Conservation (phyloP, 2,888 invertebrate genomes). For the Spicauda simplicius region DNA sequence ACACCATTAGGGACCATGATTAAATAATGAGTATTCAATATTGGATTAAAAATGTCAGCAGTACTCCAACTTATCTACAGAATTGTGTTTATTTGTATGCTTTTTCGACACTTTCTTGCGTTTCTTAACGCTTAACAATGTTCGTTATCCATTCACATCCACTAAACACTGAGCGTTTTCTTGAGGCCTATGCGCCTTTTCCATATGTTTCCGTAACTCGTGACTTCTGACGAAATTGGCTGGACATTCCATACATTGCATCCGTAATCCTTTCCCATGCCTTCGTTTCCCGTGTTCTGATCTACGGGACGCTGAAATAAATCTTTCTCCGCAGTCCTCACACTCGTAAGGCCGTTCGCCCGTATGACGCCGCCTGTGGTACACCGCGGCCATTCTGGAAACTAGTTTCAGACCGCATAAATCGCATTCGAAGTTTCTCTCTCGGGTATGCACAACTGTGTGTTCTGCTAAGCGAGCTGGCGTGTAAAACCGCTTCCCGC, state of each 20-base stretch:
- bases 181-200: constrained; percentile 55
- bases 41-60: too few species aligned
- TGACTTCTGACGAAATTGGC: constrained; percentile 62
- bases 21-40: too few species aligned
- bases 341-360: constrained; percentile 77
- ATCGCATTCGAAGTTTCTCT: constrained; percentile 80
- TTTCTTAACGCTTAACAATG: too few species aligned
- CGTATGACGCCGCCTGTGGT: constrained; percentile 75
- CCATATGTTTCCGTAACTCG: constrained; percentile 66
- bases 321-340: constrained; percentile 69
- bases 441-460: constrained; percentile 79
- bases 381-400: constrained; percentile 75
- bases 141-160: neutral
- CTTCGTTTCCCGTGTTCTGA: constrained; percentile 72
- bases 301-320: constrained; percentile 72
- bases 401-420: constrained; percentile 78
- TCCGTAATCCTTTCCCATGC: constrained; percentile 63
- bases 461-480: constrained; percentile 80
- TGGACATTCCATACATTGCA: constrained; percentile 61
- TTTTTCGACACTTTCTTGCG: too few species aligned
- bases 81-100: too few species aligned
- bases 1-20: too few species aligned
- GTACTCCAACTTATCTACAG: too few species aligned
- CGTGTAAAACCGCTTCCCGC: constrained; percentile 80
- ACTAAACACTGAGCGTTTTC: neutral